Evolutionary conservation across 2,113 vertebrate genomes (phyloP), one percentile per base, ranked within the genome.

Genomic region (Catharus bicknelli): DNA sequence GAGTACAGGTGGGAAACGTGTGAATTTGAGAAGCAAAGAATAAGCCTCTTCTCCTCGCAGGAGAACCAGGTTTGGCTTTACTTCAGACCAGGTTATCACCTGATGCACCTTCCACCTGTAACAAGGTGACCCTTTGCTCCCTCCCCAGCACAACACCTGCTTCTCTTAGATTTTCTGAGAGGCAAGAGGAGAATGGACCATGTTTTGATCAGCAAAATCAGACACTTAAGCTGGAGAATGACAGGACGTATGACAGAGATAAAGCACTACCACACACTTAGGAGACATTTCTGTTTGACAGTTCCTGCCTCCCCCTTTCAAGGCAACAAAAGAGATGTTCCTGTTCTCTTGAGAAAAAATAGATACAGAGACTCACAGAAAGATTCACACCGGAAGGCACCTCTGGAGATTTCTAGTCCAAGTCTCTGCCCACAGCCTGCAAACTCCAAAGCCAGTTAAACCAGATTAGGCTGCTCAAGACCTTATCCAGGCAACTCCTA

Each of bases 181-280:
- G 34, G 22, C 40, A 81, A 36, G 13, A 74, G 30, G 26, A 72
- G 25, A 73, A 43, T 36, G 26, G 82, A 40, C 32, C 38, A 21
- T 30, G 66, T 62, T 83, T 68, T 43, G 16, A 53, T 73, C 66
- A 94, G 73, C 80, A 93, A 90, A 94, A 77, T 69, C 57, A 90
- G 59, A 84, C 36, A 58, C 30, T 68, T 70, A 21, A 82, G 66
- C 27, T 59, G 43, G 73, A 87, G 64, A 88, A 84, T n/a, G 18
- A 51, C 13, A 62, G 38, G 59, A n/a, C 1, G 4, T 3, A 8
- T 21, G 42, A 62, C 29, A 74, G 48, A 82, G 23, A 95, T 43
- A 84, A 82, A 86, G 55, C 61, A 88, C 50, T 42, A 42, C 61
- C 63, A 30, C 18, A 13, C 7, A 9, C 55, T 59, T 47, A 69